phyloP scores from a whole-genome alignment of 2,797 vertebrate genomes.

The Benthosema pterotum region DNA sequence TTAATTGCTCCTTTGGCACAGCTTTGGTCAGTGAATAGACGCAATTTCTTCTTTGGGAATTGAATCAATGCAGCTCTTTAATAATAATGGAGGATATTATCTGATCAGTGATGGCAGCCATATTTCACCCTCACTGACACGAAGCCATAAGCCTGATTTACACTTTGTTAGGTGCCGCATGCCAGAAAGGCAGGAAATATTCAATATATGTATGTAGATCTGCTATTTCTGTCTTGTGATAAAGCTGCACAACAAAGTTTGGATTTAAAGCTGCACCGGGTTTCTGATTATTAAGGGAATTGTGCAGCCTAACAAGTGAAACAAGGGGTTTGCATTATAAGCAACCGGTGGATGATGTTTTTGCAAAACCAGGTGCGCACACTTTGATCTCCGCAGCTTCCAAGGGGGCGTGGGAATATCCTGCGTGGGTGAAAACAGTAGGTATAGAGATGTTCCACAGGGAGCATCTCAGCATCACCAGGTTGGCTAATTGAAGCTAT shows the following conservation, averaged over 20 bases:
- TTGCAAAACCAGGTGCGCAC: conserved; percentile 30
- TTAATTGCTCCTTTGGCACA: conserved; percentile 29
- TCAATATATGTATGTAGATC: too few species aligned
- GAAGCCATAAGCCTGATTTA: conserved; percentile 19
- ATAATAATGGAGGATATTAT: conserved; percentile 45
- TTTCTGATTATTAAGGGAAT: background rate
- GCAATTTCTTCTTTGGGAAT: conserved; percentile 18
- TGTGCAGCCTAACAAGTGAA: background rate
- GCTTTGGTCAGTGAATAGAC: conserved; percentile 35
- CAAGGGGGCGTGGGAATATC: conserved; percentile 63
- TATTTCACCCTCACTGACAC: conserved; percentile 34
- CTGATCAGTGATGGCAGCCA: conserved; percentile 24
- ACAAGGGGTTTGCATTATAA: conserved; percentile 27
- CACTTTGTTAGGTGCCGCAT: too few species aligned
- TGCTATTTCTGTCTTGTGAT: too few species aligned
- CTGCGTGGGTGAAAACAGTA: conserved; percentile 56
- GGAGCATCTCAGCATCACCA: conserved; percentile 54
- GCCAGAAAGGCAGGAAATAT: too few species aligned
- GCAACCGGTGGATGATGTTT: conserved; percentile 47
- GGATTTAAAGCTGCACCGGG: too few species aligned
- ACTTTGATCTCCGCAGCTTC: conserved; percentile 69
- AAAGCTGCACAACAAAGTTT: too few species aligned
- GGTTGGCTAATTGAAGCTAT: conserved; percentile 73
- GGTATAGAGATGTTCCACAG: conserved; percentile 40
- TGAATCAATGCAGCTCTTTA: conserved; percentile 41